These are phyloP conservation scores for Steinernema hermaphroditum DNA, from an alignment of 2,888 invertebrate genomes.

Conservation along the genomic window DNA sequence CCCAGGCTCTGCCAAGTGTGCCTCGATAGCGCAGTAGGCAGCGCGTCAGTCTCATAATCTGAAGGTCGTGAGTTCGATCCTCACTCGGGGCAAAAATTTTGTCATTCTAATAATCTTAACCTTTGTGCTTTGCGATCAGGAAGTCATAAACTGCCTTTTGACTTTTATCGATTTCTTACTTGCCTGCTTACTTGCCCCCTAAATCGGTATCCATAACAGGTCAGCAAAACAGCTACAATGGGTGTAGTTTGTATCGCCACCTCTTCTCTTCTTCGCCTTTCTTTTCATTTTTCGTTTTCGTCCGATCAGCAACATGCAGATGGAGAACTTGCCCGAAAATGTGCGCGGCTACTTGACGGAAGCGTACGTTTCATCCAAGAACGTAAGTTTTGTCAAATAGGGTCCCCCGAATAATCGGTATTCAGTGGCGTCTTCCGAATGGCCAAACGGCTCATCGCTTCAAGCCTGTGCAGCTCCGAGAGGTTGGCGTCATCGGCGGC, in stretches of 20 bases:
- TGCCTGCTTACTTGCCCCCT: no score
- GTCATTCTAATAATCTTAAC: no score
- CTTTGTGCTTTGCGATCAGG: no score
- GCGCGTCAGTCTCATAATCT: constrained; percentile 88
- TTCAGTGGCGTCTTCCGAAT: constrained; percentile 14
- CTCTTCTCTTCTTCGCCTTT: neutral
- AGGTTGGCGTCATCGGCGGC: constrained; percentile 66
- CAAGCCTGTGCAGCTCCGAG: neutral
- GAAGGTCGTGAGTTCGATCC: constrained; percentile 93
- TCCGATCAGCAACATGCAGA: neutral
- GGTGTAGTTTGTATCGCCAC: constrained; percentile 24
- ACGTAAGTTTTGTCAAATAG: neutral
- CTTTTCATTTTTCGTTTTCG: neutral
- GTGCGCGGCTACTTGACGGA: constrained; percentile 17
- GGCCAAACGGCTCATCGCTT: neutral
- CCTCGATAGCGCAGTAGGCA: constrained; percentile 75
- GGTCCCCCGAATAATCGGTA: neutral
- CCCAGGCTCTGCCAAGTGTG: no score
- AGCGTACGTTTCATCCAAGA: constrained; percentile 13
- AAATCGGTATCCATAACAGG: no score
- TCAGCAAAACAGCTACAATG: constrained; percentile 4
- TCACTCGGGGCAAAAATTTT: constrained; percentile 72
- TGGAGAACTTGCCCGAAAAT: constrained; percentile 15
- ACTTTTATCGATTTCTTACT: no score
- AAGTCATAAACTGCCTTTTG: no score